These are phyloP conservation scores for Mnemiopsis leidyi DNA, from an alignment of 37 sponge, comb jelly and placozoan genomes.

Conservation along the genomic window DNA sequence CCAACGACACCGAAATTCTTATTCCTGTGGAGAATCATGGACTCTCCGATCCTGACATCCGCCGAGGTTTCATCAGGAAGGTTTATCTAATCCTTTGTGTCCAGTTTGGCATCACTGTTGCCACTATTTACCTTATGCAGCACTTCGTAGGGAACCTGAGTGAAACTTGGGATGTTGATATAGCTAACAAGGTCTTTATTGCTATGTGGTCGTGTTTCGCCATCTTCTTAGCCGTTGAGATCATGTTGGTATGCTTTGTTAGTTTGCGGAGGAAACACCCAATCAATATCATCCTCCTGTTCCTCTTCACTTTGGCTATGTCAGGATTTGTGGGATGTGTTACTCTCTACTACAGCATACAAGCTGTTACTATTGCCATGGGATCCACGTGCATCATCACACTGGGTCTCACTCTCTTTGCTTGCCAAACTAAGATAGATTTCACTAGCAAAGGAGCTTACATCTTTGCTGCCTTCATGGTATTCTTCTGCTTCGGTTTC, in stretches of 20 bases:
- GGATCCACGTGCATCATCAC: slow-evolving; percentile 56
- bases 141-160: not conserved
- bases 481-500: slow-evolving; percentile 64
- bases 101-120: slow-evolving; percentile 26
- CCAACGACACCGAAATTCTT: not conserved
- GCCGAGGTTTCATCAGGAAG: slow-evolving; percentile 57
- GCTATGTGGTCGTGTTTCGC: slow-evolving; percentile 3
- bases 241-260: slow-evolving; percentile 45
- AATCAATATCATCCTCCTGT: slow-evolving; percentile 33
- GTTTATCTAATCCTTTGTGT: slow-evolving; percentile 47
- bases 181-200: not conserved
- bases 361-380: slow-evolving; percentile 55
- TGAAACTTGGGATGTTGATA: not conserved
- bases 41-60: not conserved
- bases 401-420: slow-evolving; percentile 46
- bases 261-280: slow-evolving; percentile 63
- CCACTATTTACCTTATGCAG: not conserved
- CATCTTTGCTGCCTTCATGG: slow-evolving; percentile 30
- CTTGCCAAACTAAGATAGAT: slow-evolving; percentile 42
- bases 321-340: slow-evolving; percentile 47
- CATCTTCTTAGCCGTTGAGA: slow-evolving; percentile 12
- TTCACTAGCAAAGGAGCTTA: slow-evolving; percentile 55
- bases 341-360: slow-evolving; percentile 40
- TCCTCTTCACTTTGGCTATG: slow-evolving; percentile 52
- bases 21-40: not conserved